Base-by-base conservation (phyloP, 1,140 invertebrate genomes). In the Triops cancriformis region DNA sequence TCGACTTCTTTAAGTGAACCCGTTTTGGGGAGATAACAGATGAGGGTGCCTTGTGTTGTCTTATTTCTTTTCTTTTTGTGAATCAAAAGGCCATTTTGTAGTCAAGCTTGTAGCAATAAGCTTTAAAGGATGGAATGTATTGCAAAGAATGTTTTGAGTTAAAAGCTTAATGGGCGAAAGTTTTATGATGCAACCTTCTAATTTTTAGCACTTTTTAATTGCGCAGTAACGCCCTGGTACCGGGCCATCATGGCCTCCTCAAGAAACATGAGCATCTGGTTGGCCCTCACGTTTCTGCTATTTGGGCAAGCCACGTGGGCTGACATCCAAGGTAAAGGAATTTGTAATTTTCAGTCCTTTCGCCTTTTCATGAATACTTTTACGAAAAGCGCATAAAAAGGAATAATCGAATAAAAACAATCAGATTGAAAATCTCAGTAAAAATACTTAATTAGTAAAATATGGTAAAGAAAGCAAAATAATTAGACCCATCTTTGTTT, bases 181-280 rank as follows among this genome's bases (percentile, higher is more conserved):
- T 37, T 37, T 37, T 37, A 37, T 7, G 31, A 37, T 37, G 31
- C 7, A 37, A 37, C 31, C 31, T 37, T 37, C 31, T 37, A 37
- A 37, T 37, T 37, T 37, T 37, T 37, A 37, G 31, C 31, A 64
- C 51, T 64, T 64, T 64, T n/a, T n/a, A 64, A 64, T 18, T 64
- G n/a, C 51, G 18, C 7, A 64, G 51, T 9, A 64, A 23, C 51
- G 51, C 51, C n/a, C 51, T 64, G 51, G 51, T 64, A 64, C 51
- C n/a, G 18, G 51, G 51, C 51, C 51, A 23, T 64, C 23, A 64
- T 64, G 51, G 51, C 51, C 51, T 64, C 51, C 18, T 14, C 51
- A 23, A 64, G 51, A 64, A 64, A 64, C 51, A 64, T 64, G 51
- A 64, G 51, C 51, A 64, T 64, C 51, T 64, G 51, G 51, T 23